Evolutionary conservation across 2,113 vertebrate genomes (phyloP).

Genomic region (Elephas maximus): DNA sequence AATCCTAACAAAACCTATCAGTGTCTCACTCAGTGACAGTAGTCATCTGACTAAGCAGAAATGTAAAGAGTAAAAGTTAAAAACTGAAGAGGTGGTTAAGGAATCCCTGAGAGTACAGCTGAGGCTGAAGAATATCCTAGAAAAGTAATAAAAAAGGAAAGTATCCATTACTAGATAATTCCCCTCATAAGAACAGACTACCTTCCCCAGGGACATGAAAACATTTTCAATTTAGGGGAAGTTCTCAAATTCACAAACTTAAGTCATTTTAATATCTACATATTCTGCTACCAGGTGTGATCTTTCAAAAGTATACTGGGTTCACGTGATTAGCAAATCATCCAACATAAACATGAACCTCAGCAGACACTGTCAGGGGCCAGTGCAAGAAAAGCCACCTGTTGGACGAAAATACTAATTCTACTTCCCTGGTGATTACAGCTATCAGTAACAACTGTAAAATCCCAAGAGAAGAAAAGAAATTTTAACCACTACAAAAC

Average conservation of each 20-base stretch:
- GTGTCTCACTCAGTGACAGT: not conserved
- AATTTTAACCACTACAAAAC: slow-evolving; percentile 70
- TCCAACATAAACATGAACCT: slow-evolving; percentile 55
- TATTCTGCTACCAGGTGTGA: slow-evolving; percentile 42
- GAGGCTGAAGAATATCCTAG: not conserved
- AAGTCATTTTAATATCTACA: slow-evolving; percentile 34
- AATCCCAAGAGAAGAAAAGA: slow-evolving; percentile 59
- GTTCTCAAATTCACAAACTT: not conserved
- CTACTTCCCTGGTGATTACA: slow-evolving; percentile 62
- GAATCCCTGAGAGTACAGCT: not conserved
- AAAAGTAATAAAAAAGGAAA: not conserved
- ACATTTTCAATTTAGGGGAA: not conserved
- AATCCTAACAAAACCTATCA: not conserved
- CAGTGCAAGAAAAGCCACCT: slow-evolving; percentile 64
- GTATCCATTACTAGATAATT: not conserved
- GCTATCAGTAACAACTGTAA: slow-evolving; percentile 57
- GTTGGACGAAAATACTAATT: slow-evolving; percentile 68
- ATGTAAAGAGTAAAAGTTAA: not conserved
- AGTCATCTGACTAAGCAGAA: slow-evolving; percentile 9
- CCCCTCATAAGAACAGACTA: not conserved
- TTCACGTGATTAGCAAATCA: slow-evolving; percentile 47
- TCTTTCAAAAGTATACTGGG: slow-evolving; percentile 46
- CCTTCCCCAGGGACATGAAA: not conserved
- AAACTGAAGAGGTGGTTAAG: not conserved
- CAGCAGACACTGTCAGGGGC: not conserved